phyloP scores from a whole-genome alignment of 2,113 vertebrate species.

The Cichladusa arquata region DNA sequence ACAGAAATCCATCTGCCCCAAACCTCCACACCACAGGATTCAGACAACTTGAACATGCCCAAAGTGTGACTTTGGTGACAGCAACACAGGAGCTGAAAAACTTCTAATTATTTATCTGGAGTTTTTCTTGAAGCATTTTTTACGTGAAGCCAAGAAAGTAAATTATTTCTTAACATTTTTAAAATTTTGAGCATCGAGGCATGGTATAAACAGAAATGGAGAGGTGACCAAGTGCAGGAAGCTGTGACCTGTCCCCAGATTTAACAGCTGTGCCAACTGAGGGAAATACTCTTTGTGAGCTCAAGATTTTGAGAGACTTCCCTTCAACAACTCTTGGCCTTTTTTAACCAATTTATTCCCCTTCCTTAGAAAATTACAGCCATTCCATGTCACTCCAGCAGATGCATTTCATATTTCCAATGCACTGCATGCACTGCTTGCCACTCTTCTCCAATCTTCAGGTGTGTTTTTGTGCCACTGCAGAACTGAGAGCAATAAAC shows the following conservation, averaged over 20 bases:
- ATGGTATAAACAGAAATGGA: background rate
- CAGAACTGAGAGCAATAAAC: background rate
- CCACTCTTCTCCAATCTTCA: background rate
- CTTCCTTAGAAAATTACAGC: background rate
- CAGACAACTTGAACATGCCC: accelerated
- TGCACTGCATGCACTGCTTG: background rate
- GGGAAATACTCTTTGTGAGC: background rate
- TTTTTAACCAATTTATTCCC: background rate
- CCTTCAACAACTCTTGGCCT: background rate
- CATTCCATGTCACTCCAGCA: background rate
- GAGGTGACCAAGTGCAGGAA: background rate
- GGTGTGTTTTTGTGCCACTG: background rate
- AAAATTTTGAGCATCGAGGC: background rate
- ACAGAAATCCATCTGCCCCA: background rate
- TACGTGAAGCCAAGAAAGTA: background rate
- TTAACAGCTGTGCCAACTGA: background rate
- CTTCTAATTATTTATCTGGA: background rate
- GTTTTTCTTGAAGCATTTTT: background rate
- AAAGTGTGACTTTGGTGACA: background rate
- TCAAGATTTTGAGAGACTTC: background rate
- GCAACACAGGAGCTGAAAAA: background rate
- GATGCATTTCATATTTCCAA: background rate
- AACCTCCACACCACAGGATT: background rate
- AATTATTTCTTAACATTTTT: background rate
- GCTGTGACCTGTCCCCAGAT: background rate